These are phyloP conservation scores for Crocuta crocuta DNA, from an alignment of 2,113 vertebrate genomes.

Conservation along the genomic window DNA sequence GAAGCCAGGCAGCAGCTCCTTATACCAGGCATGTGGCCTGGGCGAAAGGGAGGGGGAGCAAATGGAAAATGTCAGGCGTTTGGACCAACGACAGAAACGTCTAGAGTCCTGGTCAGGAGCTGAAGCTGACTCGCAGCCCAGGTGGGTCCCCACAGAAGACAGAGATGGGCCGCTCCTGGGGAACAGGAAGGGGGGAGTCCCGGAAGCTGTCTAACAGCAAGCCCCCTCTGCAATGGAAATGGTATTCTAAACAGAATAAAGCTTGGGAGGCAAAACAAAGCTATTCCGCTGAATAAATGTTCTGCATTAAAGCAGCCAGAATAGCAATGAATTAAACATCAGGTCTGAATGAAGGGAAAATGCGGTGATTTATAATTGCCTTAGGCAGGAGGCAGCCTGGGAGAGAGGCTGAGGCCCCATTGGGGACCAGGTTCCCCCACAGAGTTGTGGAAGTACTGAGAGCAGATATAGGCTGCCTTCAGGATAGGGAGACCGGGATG, in stretches of 20 bases:
- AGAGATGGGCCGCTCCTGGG: not conserved
- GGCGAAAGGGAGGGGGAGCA: not conserved
- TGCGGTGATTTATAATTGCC: conserved; percentile 79
- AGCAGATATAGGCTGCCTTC: not conserved
- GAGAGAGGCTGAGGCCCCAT: not conserved
- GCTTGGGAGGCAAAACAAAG: conserved; percentile 72
- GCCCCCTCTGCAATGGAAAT: conserved; percentile 42
- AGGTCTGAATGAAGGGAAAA: conserved; percentile 76
- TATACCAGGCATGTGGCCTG: not conserved
- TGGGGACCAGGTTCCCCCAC: conserved; percentile 10
- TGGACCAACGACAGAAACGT: not conserved
- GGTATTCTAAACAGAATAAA: conserved; percentile 56
- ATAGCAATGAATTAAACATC: conserved; percentile 79
- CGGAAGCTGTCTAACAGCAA: not conserved
- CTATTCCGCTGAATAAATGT: conserved; percentile 80
- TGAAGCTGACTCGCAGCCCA: not conserved
- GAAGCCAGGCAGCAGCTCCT: not conserved
- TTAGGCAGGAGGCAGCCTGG: conserved; percentile 63
- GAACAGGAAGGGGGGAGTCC: not conserved
- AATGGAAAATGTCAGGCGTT: not conserved
- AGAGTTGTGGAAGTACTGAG: not conserved
- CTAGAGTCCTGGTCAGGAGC: not conserved
- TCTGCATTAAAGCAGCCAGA: conserved; percentile 73
- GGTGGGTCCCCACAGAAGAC: not conserved
- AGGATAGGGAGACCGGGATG: not conserved